Conservation (phyloP, 2,888 invertebrate species). For the Altica lythri region DNA sequence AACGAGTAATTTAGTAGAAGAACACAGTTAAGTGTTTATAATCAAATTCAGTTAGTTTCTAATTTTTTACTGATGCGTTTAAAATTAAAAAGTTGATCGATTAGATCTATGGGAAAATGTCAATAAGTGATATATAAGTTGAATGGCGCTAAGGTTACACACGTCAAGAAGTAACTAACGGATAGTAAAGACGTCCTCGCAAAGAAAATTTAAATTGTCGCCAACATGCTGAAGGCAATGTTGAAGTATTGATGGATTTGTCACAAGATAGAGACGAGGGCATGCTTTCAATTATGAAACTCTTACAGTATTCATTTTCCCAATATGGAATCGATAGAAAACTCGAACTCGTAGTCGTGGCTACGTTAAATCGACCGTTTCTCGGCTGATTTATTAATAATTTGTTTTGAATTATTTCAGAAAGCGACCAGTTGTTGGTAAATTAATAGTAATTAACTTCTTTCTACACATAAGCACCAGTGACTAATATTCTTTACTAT, state of each 20-base stretch:
- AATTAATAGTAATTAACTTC: conserved; percentile 41
- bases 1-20: no score
- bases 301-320: conserved; percentile 35
- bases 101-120: no score
- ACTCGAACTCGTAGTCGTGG: conserved; percentile 23
- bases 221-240: conserved; percentile 19
- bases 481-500: conserved; percentile 9
- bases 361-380: conserved; percentile 24
- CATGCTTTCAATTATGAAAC: conserved; percentile 36
- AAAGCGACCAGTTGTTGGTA: conserved; percentile 31
- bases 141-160: conserved; percentile 17
- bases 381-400: conserved; percentile 40
- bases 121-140: not conserved
- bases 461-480: conserved; percentile 27
- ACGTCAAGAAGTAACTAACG: conserved; percentile 6
- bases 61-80: no score
- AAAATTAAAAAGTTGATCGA: no score
- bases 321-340: conserved; percentile 37
- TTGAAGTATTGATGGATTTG: conserved; percentile 35
- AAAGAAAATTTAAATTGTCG: conserved; percentile 20
- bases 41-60: no score
- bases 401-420: conserved; percentile 39
- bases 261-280: conserved; percentile 33
- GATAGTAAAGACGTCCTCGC: conserved; percentile 18
- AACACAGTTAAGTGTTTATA: no score